Evolutionary conservation across 1,140 invertebrate species (phyloP), one percentile per base, ranked within the genome.

Genomic region (Arion vulgaris): DNA sequence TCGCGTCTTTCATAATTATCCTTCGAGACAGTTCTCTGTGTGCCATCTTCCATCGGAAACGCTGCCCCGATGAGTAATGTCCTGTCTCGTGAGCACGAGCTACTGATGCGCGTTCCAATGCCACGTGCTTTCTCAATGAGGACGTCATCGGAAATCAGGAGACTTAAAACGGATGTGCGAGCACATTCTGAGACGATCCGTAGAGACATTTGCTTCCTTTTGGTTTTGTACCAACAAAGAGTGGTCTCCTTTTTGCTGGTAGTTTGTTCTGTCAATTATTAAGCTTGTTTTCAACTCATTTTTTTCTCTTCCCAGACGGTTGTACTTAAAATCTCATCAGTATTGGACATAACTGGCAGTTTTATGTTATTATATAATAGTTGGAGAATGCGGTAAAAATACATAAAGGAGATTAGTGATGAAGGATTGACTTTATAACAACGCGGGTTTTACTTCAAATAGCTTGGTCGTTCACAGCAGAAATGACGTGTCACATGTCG

Each of bases 21-120:
- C 28, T 28, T 66, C 28, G 28, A 66, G n/a, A 32, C 17, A 7
- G n/a, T 34, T 32, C 62, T 2, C 28, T 17, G 5, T 32, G 62
- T 66, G 62, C 62, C 62, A 66, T 66, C 62, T 66, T 66, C 62
- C 62, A 32, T 66, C 62, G 62, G 62, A 66, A 66, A 23, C 62
- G 28, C 62, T 28, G 28, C n/a, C 11, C 17, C 62, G 5, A 32
- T 28, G 62, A 66, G 62, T 66, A 66, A 66, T 66, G 62, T 66
- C 62, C 28, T 32, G 62, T 66, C 28, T 32, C 32, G 62, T 32
- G n/a, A 28, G 9, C 11, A 34, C 62, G 7, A 66, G n/a, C n/a
- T 17, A 17, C 11, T 34, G 62, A 66, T 66, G 62, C 11, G 62
- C n/a, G 62, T 66, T 66, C 17, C 28, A 28, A 13, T 66, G n/a